These are phyloP conservation scores for Scaptodrosophila lebanonensis DNA, from an alignment of 1,140 invertebrate species.

Conservation along the genomic window DNA sequence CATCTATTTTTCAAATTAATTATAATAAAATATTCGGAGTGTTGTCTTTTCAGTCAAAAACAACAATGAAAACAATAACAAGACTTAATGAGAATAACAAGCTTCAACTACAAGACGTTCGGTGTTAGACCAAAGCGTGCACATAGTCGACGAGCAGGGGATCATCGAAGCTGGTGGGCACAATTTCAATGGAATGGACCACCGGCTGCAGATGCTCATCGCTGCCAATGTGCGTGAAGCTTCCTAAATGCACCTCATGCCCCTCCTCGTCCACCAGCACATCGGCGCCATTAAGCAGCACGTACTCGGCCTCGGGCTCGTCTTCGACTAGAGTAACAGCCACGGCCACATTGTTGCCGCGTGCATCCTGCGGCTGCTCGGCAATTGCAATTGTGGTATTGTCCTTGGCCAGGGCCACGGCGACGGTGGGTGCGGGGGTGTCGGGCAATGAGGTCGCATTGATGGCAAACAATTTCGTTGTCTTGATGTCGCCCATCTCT, in stretches of 20 bases:
- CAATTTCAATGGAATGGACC: constrained; percentile 69
- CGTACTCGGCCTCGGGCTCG: constrained; percentile 64
- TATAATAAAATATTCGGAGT: too few relatives aligned
- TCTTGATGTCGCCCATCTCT: constrained; percentile 11
- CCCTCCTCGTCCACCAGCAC: constrained; percentile 33
- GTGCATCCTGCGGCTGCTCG: constrained; percentile 48
- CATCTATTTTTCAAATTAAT: too few relatives aligned
- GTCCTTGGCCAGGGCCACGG: constrained; percentile 46
- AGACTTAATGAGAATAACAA: too few relatives aligned
- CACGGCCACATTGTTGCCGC: constrained; percentile 55
- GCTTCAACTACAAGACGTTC: too few relatives aligned
- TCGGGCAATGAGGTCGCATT: constrained; percentile 48
- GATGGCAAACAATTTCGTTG: constrained; percentile 61
- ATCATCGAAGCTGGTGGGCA: constrained; percentile 66
- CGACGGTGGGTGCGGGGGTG: constrained; percentile 35
- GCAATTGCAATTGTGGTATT: constrained; percentile 49
- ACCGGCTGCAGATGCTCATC: constrained; percentile 65
- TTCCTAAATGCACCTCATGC: constrained; percentile 52
- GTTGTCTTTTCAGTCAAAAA: too few relatives aligned
- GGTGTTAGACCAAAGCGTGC: constrained; percentile 60
- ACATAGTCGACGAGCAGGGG: constrained; percentile 69
- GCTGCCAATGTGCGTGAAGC: constrained; percentile 67
- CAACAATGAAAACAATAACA: too few relatives aligned
- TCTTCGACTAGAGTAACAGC: constrained; percentile 45
- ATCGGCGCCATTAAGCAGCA: constrained; percentile 45